Evolutionary conservation across 2,797 vertebrate species (phyloP), one percentile per base, ranked within the genome.

Genomic region (Streptopelia turtur): DNA sequence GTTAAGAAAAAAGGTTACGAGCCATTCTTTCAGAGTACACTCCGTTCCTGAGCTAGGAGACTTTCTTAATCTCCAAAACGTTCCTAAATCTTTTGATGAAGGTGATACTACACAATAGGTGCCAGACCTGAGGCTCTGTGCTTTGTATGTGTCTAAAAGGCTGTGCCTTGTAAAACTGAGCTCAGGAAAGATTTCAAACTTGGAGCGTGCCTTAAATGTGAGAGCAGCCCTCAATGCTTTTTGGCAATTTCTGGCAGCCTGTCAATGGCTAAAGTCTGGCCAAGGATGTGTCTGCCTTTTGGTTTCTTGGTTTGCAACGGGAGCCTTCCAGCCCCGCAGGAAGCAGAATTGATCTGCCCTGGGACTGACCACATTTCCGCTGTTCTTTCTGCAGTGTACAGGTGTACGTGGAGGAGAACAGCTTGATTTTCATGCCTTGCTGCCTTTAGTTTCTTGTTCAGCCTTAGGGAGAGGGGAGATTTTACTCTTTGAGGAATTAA

Each of bases 231-330:
- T 47, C 55, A 59, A 47, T 0, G 0, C 16, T 65, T 92, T 84
- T 33, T 87, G 93, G 88, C 64, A 66, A 64, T 93, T 89, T 60
- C 74, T 94, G 93, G 63, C 78, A 84, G 10, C 23, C 71, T 66
- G 28, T 87, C 71, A 90, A 28, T 68, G 89, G 81, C 78, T 80
- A 5, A 60, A 63, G 83, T 66, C 88, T 94, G 78, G 92, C 93
- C 93, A 80, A 76, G 75, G 92, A 74, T 12, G 52, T 94, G 89
- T 95, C 90, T 95, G 90, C 53, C 28, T 64, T 61, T 74, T 28
- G 53, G 75, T 76, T 90, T 90, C 88, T 92, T 64, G 47, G 74
- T 78, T 86, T 82, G 75, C 61, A 90, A 0, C 0, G 0, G 53
- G 59, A 95, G 74, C 78, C 68, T 56, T 64, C 31, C 81, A 68